Evolutionary conservation across 1,140 invertebrate genomes (phyloP).

Genomic region (Drosophila paulistorum): DNA sequence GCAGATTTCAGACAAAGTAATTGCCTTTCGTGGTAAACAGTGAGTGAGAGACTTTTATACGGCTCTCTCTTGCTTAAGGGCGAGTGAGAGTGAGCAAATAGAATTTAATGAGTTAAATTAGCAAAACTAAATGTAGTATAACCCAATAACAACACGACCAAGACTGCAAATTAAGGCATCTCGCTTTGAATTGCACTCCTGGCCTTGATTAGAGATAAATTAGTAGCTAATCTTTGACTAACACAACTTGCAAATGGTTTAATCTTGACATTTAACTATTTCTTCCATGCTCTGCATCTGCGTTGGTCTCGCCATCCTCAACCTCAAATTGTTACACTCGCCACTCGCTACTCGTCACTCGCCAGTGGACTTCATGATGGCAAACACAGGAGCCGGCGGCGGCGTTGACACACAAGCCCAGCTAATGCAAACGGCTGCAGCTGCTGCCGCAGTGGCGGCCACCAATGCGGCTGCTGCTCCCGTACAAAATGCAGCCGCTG

Average conservation of each 20-base stretch:
- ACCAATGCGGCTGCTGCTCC: slow-evolving; percentile 87
- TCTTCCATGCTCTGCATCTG: slow-evolving; percentile 64
- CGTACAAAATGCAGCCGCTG: slow-evolving; percentile 85
- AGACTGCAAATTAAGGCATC: slow-evolving; percentile 1
- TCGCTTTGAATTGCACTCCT: not conserved
- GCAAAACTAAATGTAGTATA: slow-evolving; percentile 22
- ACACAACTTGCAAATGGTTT: slow-evolving; percentile 72
- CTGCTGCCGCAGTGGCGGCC: slow-evolving; percentile 68
- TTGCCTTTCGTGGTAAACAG: not conserved
- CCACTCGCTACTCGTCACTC: slow-evolving; percentile 10
- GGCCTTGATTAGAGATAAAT: not conserved
- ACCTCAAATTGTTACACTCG: slow-evolving; percentile 29
- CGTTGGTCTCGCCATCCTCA: slow-evolving; percentile 49
- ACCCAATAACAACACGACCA: slow-evolving; percentile 8
- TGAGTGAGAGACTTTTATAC: not conserved
- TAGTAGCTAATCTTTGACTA: slow-evolving; percentile 39
- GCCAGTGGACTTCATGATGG: slow-evolving; percentile 82
- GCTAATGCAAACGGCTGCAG: slow-evolving; percentile 86
- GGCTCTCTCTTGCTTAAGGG: not conserved
- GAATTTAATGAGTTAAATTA: slow-evolving; percentile 18
- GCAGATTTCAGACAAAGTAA: not conserved
- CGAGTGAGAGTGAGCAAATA: slow-evolving; percentile 11
- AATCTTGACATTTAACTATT: slow-evolving; percentile 75
- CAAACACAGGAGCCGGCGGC: slow-evolving; percentile 84
- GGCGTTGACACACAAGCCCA: slow-evolving; percentile 85